A percentile compares a stretch with the other conserved stretches of the same genome.
Evolutionary conservation across 2,113 vertebrate genomes (phyloP).

Genomic region (Leucosticte australis): DNA sequence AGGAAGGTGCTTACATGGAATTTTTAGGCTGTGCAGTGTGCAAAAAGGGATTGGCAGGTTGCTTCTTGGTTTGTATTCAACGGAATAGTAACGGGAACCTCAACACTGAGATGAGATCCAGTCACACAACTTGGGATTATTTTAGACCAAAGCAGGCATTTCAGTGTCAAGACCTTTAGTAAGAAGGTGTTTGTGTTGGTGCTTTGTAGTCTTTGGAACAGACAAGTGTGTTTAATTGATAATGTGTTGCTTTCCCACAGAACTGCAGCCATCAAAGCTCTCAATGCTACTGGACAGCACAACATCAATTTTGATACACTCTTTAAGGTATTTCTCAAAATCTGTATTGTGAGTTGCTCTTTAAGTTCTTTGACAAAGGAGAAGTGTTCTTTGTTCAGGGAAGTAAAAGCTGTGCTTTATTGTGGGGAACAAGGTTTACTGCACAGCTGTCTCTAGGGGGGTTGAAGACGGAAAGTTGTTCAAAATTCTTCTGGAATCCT

Average conservation of each 20-base stretch:
- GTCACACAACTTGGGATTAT: background rate
- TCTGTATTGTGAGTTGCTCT: background rate
- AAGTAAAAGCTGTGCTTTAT: background rate
- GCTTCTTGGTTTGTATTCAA: background rate
- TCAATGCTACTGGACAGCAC: conserved; percentile 85
- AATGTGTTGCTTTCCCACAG: conserved; percentile 58
- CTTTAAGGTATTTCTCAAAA: conserved; percentile 76
- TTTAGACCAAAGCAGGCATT: background rate
- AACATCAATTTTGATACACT: conserved; percentile 81
- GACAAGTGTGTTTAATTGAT: background rate
- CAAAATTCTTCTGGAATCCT: background rate
- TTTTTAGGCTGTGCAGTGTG: background rate
- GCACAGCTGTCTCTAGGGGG: background rate
- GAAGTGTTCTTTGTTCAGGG: background rate
- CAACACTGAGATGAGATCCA: background rate
- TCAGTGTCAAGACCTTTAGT: background rate
- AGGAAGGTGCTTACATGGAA: fast-evolving
- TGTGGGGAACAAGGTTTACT: background rate
- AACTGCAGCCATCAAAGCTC: conserved; percentile 82
- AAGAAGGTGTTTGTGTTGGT: background rate
- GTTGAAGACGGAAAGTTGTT: background rate
- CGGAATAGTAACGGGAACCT: background rate
- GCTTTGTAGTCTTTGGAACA: background rate
- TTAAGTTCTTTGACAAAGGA: background rate
- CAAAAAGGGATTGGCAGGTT: background rate